Conservation (phyloP, 2,113 vertebrate species). For the Sula dactylatra region DNA sequence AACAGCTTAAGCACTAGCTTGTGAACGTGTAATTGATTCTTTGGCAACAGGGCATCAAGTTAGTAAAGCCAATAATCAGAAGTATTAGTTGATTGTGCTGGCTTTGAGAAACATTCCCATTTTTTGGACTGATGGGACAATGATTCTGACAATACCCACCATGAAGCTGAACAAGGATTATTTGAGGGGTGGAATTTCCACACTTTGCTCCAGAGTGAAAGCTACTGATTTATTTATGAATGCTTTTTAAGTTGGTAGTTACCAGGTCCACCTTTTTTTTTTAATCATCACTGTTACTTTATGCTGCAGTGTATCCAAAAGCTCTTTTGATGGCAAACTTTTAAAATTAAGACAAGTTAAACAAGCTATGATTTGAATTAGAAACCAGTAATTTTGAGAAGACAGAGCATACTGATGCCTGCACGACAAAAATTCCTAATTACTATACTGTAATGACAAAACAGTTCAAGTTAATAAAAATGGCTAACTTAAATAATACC, state of each 20-base stretch:
- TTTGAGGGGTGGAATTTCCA: neutral
- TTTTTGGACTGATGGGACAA: neutral
- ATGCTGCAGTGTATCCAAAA: neutral
- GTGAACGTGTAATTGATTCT: slow-evolving; percentile 9
- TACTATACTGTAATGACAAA: neutral
- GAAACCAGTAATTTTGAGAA: neutral
- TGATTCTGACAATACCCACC: neutral
- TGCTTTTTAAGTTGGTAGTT: neutral
- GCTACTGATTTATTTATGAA: neutral
- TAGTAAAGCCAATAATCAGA: slow-evolving; percentile 60
- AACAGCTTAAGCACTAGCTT: slow-evolving; percentile 52
- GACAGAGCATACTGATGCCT: neutral
- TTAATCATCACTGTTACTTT: neutral
- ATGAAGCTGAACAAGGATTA: neutral
- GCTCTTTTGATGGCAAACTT: neutral
- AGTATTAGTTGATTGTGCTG: slow-evolving; percentile 10
- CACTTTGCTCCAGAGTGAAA: neutral
- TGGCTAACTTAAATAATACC: neutral
- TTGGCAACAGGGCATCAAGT: slow-evolving; percentile 25
- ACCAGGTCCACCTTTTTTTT: neutral
- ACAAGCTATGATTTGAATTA: neutral
- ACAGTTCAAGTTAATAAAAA: neutral
- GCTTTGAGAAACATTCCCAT: neutral
- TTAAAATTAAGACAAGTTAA: neutral
- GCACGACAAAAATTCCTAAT: neutral